A percentile compares a stretch with the other conserved stretches of the same genome.
Evolutionary conservation across 37 sponge, comb jelly and placozoan species (phyloP).

Genomic region (Ephydatia muelleri): DNA sequence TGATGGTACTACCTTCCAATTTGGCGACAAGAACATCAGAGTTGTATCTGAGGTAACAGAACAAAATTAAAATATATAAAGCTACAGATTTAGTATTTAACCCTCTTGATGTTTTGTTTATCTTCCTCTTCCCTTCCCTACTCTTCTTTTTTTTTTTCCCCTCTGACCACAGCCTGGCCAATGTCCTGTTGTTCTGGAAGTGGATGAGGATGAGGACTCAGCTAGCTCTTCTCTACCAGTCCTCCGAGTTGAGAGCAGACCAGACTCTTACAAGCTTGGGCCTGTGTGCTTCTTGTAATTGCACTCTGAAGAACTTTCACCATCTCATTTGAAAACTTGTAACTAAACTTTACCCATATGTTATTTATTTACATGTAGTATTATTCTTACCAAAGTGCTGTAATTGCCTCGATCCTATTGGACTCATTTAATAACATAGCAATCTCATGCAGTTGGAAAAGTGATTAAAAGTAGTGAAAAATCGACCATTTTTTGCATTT

Average conservation of each 20-base stretch:
- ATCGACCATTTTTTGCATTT: background rate
- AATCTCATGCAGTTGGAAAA: background rate
- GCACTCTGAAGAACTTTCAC: background rate
- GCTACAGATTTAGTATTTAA: background rate
- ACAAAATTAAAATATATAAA: background rate
- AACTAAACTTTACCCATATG: background rate
- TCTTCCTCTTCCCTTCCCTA: background rate
- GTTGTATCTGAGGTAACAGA: constrained; percentile 47
- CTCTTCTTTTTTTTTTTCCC: background rate
- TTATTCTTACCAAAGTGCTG: background rate
- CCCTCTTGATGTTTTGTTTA: background rate
- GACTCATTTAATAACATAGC: background rate
- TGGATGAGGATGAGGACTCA: constrained; percentile 8
- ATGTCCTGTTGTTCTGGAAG: constrained; percentile 66
- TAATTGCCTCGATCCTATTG: background rate
- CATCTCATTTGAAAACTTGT: constrained; percentile 2
- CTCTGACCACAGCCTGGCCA: constrained; percentile 54
- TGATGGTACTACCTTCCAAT: constrained; percentile 41
- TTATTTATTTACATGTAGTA: background rate
- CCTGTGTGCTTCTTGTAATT: constrained; percentile 58
- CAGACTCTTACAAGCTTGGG: constrained; percentile 40
- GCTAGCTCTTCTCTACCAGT: constrained; percentile 43
- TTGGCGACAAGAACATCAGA: constrained; percentile 55
- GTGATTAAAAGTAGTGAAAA: background rate
- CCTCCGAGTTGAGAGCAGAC: constrained; percentile 17